phyloP scores from a whole-genome alignment of 2,797 vertebrate species.

The Poliocrania exsul region DNA sequence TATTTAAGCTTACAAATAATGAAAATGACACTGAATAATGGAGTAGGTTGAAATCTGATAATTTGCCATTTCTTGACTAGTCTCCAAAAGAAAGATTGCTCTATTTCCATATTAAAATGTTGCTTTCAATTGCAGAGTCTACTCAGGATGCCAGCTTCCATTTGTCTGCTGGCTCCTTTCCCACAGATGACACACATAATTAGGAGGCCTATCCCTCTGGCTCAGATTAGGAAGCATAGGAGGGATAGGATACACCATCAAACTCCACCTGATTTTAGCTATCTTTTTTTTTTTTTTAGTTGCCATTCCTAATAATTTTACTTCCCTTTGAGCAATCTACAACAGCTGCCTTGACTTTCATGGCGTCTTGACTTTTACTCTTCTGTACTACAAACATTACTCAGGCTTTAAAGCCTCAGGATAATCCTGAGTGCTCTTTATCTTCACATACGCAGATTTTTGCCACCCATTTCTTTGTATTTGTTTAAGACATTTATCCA shows the following conservation, averaged over 20 bases:
- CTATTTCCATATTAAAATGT: not conserved
- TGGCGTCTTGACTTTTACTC: slow-evolving; percentile 30
- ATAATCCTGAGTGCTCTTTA: not conserved
- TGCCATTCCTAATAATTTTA: slow-evolving; percentile 22
- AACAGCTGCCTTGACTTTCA: slow-evolving; percentile 22
- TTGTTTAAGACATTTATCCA: not conserved
- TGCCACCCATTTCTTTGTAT: not conserved
- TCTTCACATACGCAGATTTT: not conserved
- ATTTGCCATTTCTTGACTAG: not conserved
- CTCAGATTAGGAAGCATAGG: not conserved
- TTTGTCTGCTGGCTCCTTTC: slow-evolving; percentile 23
- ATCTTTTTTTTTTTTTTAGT: not conserved
- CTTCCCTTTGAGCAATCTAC: slow-evolving; percentile 1
- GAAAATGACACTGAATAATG: not conserved
- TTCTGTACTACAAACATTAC: not conserved
- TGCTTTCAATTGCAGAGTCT: not conserved
- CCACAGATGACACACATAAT: not conserved
- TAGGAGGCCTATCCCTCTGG: not conserved
- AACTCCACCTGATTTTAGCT: not conserved
- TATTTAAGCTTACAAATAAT: not conserved
- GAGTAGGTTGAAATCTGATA: not conserved
- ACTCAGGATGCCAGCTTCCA: not conserved
- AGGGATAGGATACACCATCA: not conserved
- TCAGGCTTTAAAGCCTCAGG: not conserved
- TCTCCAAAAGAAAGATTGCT: not conserved